Conservation (phyloP, 1,140 invertebrate genomes). For the Zaprionus lachaisei region DNA sequence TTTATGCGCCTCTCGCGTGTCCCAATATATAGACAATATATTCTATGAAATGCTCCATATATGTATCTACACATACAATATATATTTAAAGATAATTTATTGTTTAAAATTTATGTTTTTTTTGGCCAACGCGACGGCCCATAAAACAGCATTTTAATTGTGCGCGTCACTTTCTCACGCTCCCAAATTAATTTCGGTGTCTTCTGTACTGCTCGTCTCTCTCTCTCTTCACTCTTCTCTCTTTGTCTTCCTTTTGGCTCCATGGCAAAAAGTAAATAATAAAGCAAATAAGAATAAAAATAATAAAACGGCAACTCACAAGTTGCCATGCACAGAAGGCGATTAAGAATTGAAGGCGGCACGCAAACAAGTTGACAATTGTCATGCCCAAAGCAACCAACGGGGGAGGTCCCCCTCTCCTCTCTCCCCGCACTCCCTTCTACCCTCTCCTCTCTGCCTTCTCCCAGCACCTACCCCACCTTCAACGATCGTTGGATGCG, state of each 20-base stretch:
- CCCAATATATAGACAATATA: constrained; percentile 35
- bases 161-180: constrained; percentile 78
- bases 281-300: constrained; percentile 12
- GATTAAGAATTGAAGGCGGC: constrained; percentile 79
- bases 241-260: neutral
- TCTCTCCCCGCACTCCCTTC: constrained; percentile 5
- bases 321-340: constrained; percentile 69
- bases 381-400: constrained; percentile 59
- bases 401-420: constrained; percentile 10
- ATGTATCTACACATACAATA: constrained; percentile 20
- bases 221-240: neutral
- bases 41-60: neutral
- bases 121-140: constrained; percentile 62
- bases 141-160: constrained; percentile 79
- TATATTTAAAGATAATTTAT: constrained; percentile 76
- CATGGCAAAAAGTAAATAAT: constrained; percentile 22
- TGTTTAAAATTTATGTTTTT: constrained; percentile 77
- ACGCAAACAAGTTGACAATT: constrained; percentile 80
- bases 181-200: constrained; percentile 62
- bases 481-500: constrained; percentile 8
- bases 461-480: neutral
- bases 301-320: constrained; percentile 72
- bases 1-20: constrained; percentile 75
- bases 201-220: neutral
- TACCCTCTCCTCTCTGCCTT: neutral